Evolutionary conservation across 2,888 invertebrate species (phyloP).

Genomic region (Athetis lepigone): DNA sequence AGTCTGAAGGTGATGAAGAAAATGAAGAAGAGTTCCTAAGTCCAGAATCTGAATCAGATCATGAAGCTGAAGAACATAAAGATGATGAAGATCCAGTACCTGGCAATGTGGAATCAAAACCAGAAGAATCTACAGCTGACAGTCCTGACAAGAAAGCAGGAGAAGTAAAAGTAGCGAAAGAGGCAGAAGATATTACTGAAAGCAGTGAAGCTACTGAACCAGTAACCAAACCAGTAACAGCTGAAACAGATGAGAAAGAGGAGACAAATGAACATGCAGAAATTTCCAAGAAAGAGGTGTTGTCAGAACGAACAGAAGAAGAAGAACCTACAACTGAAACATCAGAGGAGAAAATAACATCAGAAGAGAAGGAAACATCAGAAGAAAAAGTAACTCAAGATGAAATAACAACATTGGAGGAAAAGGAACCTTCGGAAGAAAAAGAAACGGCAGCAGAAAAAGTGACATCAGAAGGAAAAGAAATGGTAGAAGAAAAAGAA

Average conservation of each 20-base stretch:
- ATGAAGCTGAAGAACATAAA: slow-evolving; percentile 75
- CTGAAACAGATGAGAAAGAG: slow-evolving; percentile 33
- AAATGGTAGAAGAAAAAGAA: slow-evolving; percentile 1
- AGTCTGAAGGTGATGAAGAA: slow-evolving; percentile 82
- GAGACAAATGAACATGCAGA: slow-evolving; percentile 17
- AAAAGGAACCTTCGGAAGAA: slow-evolving; percentile 9
- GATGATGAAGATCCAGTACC: slow-evolving; percentile 59
- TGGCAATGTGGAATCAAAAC: slow-evolving; percentile 38
- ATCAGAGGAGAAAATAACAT: slow-evolving; percentile 7
- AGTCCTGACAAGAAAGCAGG: slow-evolving; percentile 44
- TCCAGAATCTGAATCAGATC: slow-evolving; percentile 85
- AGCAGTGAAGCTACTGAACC: slow-evolving; percentile 18
- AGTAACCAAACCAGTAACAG: slow-evolving; percentile 24
- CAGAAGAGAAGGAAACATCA: slow-evolving; percentile 16
- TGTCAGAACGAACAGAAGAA: slow-evolving; percentile 6
- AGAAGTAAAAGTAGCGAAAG: slow-evolving; percentile 19
- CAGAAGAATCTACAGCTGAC: slow-evolving; percentile 33
- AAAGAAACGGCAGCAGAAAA: slow-evolving; percentile 9
- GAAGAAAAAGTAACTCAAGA: slow-evolving; percentile 8
- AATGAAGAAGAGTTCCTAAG: slow-evolving; percentile 88
- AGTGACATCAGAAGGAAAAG: slow-evolving; percentile 11
- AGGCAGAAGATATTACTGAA: slow-evolving; percentile 33
- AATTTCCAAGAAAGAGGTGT: slow-evolving; percentile 2
- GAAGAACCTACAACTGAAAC: background rate
- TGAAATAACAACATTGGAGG: slow-evolving; percentile 4